Conservation (phyloP, 1,140 invertebrate species). For the Lordiphosa collinella region DNA sequence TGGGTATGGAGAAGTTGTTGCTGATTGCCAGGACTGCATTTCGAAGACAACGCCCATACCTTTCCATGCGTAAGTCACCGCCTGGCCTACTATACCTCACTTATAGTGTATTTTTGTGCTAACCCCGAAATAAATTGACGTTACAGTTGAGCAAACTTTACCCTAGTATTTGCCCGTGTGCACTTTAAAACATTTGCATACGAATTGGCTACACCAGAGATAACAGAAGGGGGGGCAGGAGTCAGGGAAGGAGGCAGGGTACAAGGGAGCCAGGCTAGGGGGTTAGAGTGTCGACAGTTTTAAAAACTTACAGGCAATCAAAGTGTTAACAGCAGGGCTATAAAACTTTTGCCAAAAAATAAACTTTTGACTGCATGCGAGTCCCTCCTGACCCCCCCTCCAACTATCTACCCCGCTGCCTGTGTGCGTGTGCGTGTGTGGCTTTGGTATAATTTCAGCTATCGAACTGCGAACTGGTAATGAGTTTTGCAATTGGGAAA, state of each 20-base stretch:
- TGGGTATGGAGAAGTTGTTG: too few species aligned
- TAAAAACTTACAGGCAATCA: constrained; percentile 67
- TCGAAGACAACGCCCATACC: too few species aligned
- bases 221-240: not conserved
- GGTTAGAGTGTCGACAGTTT: constrained; percentile 28
- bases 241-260: too few species aligned
- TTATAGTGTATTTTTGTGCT: constrained; percentile 23
- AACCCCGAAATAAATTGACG: constrained; percentile 44
- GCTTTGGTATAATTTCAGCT: not conserved
- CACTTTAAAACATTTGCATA: constrained; percentile 63
- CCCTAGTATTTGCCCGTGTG: constrained; percentile 34
- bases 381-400: constrained; percentile 4
- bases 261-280: not conserved
- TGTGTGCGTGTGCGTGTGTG: not conserved
- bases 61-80: too few species aligned
- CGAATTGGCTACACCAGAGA: constrained; percentile 24
- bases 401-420: not conserved
- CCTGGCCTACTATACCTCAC: not conserved
- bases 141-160: constrained; percentile 53
- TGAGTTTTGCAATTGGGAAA: constrained; percentile 31
- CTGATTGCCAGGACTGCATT: too few species aligned
- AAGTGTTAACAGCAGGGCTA: constrained; percentile 67
- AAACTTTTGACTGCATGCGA: constrained; percentile 49
- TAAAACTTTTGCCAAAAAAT: constrained; percentile 59
- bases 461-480: constrained; percentile 17